Conservation (phyloP, 2,113 vertebrate genomes). For the Erythrolamprus reginae region DNA sequence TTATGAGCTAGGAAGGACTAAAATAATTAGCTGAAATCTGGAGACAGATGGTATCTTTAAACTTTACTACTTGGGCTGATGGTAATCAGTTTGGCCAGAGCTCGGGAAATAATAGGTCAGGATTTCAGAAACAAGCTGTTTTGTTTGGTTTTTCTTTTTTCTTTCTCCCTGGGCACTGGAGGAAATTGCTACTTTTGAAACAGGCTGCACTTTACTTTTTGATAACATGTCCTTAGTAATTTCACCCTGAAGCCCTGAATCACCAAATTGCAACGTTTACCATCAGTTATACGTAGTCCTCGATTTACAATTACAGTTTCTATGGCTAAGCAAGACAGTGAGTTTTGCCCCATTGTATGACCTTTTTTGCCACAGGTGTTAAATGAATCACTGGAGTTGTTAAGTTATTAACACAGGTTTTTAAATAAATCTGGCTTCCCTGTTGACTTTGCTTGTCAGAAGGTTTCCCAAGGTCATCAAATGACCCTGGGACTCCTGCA, state of each 20-base stretch:
- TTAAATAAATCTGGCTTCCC: background rate
- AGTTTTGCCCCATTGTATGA: background rate
- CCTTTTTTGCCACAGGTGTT: background rate
- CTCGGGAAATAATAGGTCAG: constrained; percentile 1
- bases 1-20: rapidly evolving
- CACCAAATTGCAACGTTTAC: background rate
- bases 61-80: constrained; percentile 29
- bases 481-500: background rate
- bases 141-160: too few species aligned
- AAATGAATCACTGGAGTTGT: background rate
- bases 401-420: background rate
- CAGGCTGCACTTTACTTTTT: background rate
- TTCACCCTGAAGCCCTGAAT: background rate
- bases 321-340: background rate
- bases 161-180: background rate
- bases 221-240: background rate
- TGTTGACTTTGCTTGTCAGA: background rate
- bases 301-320: background rate
- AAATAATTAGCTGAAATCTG: constrained; percentile 7
- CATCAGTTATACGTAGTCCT: background rate
- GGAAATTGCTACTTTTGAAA: constrained; percentile 32
- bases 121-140: rapidly evolving
- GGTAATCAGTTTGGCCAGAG: constrained; percentile 15
- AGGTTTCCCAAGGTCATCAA: background rate
- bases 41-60: constrained; percentile 43